Conservation (phyloP, 1,140 invertebrate species). For the Pseudomyrmex pallidus region DNA sequence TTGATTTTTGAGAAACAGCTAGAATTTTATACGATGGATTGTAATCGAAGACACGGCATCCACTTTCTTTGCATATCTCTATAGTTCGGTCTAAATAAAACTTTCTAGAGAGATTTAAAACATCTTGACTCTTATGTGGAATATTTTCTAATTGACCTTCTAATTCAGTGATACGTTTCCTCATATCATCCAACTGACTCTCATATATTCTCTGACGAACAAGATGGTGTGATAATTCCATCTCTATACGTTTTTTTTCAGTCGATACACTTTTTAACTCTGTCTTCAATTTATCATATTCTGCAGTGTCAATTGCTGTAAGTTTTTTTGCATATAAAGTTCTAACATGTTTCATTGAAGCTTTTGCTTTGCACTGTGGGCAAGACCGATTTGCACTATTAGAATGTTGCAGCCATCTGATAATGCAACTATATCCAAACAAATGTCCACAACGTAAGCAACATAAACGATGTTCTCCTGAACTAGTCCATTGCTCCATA, state of each 20-base stretch:
- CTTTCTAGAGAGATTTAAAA: constrained; percentile 66
- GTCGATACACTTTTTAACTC: constrained; percentile 85
- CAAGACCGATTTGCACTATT: constrained; percentile 86
- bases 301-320: constrained; percentile 88
- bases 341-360: constrained; percentile 90
- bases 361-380: constrained; percentile 95
- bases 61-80: constrained; percentile 88
- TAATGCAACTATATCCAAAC: constrained; percentile 94
- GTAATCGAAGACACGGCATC: constrained; percentile 92
- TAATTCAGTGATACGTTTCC: constrained; percentile 79
- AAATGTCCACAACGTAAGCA: constrained; percentile 96
- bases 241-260: constrained; percentile 85
- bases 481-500: constrained; percentile 93
- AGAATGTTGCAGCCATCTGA: constrained; percentile 89
- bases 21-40: constrained; percentile 87
- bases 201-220: constrained; percentile 83
- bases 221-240: constrained; percentile 81
- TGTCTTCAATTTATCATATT: constrained; percentile 86
- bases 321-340: constrained; percentile 89
- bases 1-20: constrained; percentile 90
- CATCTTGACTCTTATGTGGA: constrained; percentile 38
- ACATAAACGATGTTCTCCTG: constrained; percentile 93
- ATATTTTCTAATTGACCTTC: constrained; percentile 70
- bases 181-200: constrained; percentile 81
- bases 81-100: constrained; percentile 88